These are phyloP conservation scores for Nycticorax nycticorax DNA, from an alignment of 2,113 vertebrate genomes.

Conservation along the genomic window DNA sequence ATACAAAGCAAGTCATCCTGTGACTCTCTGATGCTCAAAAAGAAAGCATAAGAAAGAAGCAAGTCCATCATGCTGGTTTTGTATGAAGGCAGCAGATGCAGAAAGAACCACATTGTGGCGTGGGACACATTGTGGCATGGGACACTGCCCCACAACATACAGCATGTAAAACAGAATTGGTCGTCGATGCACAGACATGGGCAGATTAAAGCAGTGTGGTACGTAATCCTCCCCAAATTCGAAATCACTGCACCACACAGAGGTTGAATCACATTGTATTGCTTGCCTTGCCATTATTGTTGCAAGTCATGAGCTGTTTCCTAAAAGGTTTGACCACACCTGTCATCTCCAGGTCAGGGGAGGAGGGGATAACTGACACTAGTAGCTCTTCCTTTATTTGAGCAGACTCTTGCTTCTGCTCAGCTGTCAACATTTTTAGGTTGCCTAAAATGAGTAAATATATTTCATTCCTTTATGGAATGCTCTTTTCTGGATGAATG, in stretches of 20 bases:
- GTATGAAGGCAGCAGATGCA: not conserved
- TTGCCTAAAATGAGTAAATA: not conserved
- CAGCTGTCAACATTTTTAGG: not conserved
- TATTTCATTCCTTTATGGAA: not conserved
- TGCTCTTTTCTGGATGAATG: not conserved
- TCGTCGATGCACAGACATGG: too few relatives aligned
- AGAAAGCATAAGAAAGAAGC: not conserved
- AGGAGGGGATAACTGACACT: not conserved
- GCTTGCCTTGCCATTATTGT: not conserved
- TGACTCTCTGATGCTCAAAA: not conserved
- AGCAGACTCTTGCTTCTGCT: not conserved
- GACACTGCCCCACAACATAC: not conserved
- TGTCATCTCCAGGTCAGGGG: not conserved
- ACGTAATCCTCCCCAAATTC: not conserved
- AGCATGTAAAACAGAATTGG: not conserved
- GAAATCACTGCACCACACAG: not conserved
- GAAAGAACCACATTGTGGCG: fast-evolving
- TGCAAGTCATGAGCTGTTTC: not conserved
- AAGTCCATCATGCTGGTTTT: not conserved
- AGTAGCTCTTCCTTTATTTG: not conserved
- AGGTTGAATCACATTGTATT: not conserved
- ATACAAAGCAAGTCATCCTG: not conserved
- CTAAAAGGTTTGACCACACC: not conserved
- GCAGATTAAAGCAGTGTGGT: not conserved
- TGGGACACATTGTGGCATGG: fast-evolving